These are phyloP conservation scores for Eptatretus burgeri DNA, from an alignment of 2,113 vertebrate species.

Conservation along the genomic window DNA sequence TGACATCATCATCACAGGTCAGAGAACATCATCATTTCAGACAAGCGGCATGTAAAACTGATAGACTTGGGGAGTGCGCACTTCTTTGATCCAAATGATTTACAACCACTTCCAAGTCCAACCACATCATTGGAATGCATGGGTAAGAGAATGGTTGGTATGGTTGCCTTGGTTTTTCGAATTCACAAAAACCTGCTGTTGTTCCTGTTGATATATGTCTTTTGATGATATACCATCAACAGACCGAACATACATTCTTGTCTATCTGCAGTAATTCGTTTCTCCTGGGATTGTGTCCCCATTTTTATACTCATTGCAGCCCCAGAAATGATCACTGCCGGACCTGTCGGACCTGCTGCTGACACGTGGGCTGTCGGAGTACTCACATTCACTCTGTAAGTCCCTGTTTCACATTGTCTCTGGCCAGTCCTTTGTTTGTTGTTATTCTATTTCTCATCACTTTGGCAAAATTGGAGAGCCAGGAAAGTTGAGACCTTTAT, in stretches of 20 bases:
- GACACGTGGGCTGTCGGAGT: constrained; percentile 77
- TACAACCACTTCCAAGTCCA: constrained; percentile 43
- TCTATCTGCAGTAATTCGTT: constrained; percentile 1
- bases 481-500: neutral
- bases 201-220: neutral
- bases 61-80: constrained; percentile 82
- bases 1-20: constrained; percentile 11
- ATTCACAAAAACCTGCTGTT: neutral
- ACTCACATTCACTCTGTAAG: constrained; percentile 81
- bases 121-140: constrained; percentile 70
- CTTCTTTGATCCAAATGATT: constrained; percentile 45
- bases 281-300: constrained; percentile 8
- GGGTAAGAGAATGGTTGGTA: constrained; percentile 28
- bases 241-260: neutral
- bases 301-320: constrained; percentile 21
- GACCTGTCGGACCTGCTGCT: constrained; percentile 61
- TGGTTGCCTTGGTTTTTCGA: neutral
- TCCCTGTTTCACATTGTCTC: constrained; percentile 9
- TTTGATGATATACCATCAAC: neutral
- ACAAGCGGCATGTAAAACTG: constrained; percentile 59
- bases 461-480: neutral
- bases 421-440: neutral
- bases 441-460: neutral
- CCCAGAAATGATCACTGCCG: constrained; percentile 84
- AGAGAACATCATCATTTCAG: constrained; percentile 51